Percentiles rank a stretch among this genome's conserved stretches.
phyloP scores from a whole-genome alignment of 2,113 vertebrate species.

The Oreochromis niloticus region DNA sequence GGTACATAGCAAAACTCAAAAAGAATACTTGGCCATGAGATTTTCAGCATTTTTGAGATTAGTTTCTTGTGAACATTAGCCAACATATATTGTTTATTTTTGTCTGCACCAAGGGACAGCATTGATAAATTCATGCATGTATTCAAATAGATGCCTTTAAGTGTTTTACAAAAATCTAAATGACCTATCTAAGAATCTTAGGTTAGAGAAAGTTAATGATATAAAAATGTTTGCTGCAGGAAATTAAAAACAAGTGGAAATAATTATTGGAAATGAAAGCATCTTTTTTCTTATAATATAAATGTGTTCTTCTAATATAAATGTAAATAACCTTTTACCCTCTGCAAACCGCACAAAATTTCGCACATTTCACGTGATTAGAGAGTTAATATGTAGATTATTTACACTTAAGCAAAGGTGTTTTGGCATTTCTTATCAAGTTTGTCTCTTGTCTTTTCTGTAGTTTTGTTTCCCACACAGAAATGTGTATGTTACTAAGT shows the following conservation, averaged over 20 bases:
- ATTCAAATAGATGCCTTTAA: not conserved
- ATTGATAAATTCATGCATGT: not conserved
- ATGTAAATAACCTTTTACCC: not conserved
- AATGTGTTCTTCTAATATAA: not conserved
- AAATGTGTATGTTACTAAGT: not conserved
- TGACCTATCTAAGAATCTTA: not conserved
- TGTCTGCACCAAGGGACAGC: not conserved
- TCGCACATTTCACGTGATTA: fast-evolving
- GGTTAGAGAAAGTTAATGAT: not conserved
- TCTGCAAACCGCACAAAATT: not conserved
- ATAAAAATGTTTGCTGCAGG: not conserved
- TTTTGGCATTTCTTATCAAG: not conserved
- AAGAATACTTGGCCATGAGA: not conserved
- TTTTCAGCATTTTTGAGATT: not conserved
- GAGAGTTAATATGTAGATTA: not conserved
- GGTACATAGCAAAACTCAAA: not conserved
- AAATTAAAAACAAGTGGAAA: not conserved
- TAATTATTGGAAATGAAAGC: fast-evolving
- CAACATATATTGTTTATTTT: not conserved
- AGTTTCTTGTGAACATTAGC: not conserved
- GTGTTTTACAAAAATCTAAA: not conserved
- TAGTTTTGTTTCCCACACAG: not conserved
- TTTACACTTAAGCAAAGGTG: not conserved
- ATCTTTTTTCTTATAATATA: not conserved
- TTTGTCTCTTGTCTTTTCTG: not conserved